phyloP scores from a whole-genome alignment of 2,888 invertebrate species.

The Cerceris ruficornis region DNA sequence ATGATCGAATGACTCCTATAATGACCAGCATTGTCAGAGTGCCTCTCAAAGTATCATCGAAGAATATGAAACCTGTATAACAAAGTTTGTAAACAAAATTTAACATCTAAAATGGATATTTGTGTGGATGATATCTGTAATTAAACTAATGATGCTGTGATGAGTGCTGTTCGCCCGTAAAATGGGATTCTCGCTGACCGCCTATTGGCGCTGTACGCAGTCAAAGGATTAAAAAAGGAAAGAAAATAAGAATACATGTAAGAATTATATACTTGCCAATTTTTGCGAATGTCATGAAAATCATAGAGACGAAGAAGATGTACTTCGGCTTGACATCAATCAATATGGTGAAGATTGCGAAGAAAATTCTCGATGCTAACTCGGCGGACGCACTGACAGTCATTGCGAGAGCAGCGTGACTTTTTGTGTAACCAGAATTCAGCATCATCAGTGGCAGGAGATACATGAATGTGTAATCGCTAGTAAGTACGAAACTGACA shows the following conservation, averaged over 20 bases:
- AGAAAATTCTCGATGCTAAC: conserved; percentile 85
- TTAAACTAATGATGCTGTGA: no score
- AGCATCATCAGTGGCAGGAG: conserved; percentile 86
- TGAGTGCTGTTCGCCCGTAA: background rate
- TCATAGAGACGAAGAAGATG: conserved; percentile 86
- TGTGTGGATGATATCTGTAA: no score
- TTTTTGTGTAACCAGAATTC: conserved; percentile 83
- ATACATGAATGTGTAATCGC: conserved; percentile 88
- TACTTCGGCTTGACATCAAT: conserved; percentile 85
- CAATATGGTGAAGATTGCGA: conserved; percentile 86
- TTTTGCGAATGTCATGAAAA: conserved; percentile 86
- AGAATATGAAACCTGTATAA: conserved; percentile 84
- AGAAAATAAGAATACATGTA: background rate
- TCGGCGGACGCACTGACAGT: conserved; percentile 88
- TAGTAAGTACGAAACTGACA: conserved; percentile 86
- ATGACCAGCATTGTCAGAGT: conserved; percentile 85
- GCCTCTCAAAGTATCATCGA: conserved; percentile 83
- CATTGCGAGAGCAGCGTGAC: conserved; percentile 86
- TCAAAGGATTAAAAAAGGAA: background rate
- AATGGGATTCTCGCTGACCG: background rate
- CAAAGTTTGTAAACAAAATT: background rate
- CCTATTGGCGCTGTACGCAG: no score
- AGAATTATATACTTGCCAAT: conserved; percentile 83
- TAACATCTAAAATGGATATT: no score
- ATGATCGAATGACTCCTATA: conserved; percentile 87